Percentiles rank a stretch among this genome's conserved stretches.
phyloP scores from a whole-genome alignment of 1,140 invertebrate species.

The Eciton burchellii region DNA sequence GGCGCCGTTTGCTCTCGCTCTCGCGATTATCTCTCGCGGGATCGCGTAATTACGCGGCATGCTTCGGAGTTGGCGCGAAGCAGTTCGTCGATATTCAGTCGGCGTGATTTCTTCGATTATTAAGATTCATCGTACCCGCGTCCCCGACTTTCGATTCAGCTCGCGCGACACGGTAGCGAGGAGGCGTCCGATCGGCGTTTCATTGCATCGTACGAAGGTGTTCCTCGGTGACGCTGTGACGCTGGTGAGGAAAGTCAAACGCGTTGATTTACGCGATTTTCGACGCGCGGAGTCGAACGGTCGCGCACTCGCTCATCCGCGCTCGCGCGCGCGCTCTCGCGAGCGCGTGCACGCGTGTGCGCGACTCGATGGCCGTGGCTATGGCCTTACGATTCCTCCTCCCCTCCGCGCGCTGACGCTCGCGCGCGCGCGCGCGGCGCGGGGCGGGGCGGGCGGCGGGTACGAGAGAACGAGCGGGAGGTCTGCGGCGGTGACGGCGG shows the following conservation, averaged over 20 bases:
- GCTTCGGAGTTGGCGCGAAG: neutral
- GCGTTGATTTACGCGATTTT: conserved; percentile 9
- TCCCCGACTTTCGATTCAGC: neutral
- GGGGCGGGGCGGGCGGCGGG: conserved; percentile 45
- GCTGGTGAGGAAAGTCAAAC: neutral
- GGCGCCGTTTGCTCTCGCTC: neutral
- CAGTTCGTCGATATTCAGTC: too few species aligned
- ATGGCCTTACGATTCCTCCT: conserved; percentile 83
- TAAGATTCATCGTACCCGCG: neutral
- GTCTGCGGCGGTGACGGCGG: conserved; percentile 8
- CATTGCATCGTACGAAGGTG: neutral
- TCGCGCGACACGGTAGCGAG: neutral
- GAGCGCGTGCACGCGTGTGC: conserved; percentile 40
- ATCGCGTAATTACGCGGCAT: neutral
- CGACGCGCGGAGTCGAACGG: conserved; percentile 39
- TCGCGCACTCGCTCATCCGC: conserved; percentile 8
- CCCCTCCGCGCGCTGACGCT: conserved; percentile 61
- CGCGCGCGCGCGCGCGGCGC: conserved; percentile 64
- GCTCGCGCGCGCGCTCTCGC: neutral
- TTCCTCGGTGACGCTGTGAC: neutral
- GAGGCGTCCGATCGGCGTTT: neutral
- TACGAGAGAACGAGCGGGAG: conserved; percentile 29
- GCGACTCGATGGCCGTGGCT: conserved; percentile 84
- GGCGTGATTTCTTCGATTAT: neutral
- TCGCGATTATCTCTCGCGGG: neutral